A percentile compares a stretch with the other conserved stretches of the same genome.
Conservation (phyloP, 2,797 vertebrate genomes). For the Hoplostethus mediterraneus region DNA sequence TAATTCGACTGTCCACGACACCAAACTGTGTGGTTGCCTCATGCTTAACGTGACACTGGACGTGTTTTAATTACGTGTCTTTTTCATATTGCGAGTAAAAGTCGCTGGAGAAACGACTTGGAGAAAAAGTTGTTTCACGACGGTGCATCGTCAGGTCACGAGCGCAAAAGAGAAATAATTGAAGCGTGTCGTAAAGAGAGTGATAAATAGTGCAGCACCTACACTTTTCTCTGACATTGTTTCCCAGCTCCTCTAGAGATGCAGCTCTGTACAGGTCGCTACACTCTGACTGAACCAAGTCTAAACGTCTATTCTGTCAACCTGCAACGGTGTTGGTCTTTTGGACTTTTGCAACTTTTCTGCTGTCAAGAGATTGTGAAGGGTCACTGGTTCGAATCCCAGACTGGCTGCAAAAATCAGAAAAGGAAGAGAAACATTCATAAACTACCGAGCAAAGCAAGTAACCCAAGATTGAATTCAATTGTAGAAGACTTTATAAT, state of each 20-base stretch:
- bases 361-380: not conserved
- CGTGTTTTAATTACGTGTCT: not conserved
- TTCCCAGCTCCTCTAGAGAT: too few relatives aligned
- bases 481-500: not conserved
- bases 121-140: too few relatives aligned
- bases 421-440: not conserved
- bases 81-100: constrained; percentile 22
- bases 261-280: too few relatives aligned
- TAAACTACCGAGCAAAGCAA: not conserved
- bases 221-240: not conserved
- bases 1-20: too few relatives aligned
- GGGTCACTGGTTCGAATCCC: not conserved
- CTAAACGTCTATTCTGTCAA: too few relatives aligned
- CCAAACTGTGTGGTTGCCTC: not conserved
- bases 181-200: not conserved
- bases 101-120: not conserved
- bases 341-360: too few relatives aligned
- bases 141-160: not conserved
- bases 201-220: not conserved
- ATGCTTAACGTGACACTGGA: constrained; percentile 13
- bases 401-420: not conserved
- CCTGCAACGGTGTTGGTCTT: too few relatives aligned
- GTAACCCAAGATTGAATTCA: not conserved
- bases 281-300: too few relatives aligned
- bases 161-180: not conserved